Percentiles rank a stretch among this genome's conserved stretches.
phyloP scores from a whole-genome alignment of 2,888 invertebrate genomes.

The Lathronympha strigana region DNA sequence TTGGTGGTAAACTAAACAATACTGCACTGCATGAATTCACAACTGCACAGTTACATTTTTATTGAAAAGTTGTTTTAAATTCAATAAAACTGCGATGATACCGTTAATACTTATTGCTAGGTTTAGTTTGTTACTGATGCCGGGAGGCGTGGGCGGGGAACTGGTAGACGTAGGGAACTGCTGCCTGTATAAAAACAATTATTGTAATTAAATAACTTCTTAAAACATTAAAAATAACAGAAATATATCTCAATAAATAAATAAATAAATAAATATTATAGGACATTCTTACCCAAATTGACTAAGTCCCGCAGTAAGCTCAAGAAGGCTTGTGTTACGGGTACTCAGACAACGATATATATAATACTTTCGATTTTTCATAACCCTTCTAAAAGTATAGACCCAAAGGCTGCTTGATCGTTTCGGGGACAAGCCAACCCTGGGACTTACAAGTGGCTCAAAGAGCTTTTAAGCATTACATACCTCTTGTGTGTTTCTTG shows the following conservation, averaged over 20 bases:
- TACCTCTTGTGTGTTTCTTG: constrained; percentile 67
- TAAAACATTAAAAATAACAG: neutral
- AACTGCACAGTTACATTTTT: constrained; percentile 31
- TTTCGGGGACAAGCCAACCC: too few relatives aligned
- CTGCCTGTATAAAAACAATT: constrained; percentile 56
- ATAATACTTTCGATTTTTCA: too few relatives aligned
- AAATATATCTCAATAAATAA: neutral
- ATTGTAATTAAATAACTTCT: neutral
- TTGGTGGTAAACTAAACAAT: neutral
- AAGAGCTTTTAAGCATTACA: constrained; percentile 42
- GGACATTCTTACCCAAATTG: too few relatives aligned
- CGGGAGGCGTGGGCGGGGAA: constrained; percentile 71
- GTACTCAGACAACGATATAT: too few relatives aligned
- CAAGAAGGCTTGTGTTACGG: too few relatives aligned
- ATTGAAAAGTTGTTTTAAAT: constrained; percentile 36
- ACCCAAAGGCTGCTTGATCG: too few relatives aligned
- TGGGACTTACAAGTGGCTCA: neutral
- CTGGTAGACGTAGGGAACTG: constrained; percentile 64
- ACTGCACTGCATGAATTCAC: neutral
- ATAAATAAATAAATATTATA: too few relatives aligned
- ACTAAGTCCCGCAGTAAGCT: too few relatives aligned
- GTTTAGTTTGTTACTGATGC: constrained; percentile 52
- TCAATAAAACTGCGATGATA: constrained; percentile 46
- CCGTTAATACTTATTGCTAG: constrained; percentile 29
- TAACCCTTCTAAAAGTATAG: too few relatives aligned